Conservation (phyloP, 2,797 vertebrate species). For the Saguinus oedipus region DNA sequence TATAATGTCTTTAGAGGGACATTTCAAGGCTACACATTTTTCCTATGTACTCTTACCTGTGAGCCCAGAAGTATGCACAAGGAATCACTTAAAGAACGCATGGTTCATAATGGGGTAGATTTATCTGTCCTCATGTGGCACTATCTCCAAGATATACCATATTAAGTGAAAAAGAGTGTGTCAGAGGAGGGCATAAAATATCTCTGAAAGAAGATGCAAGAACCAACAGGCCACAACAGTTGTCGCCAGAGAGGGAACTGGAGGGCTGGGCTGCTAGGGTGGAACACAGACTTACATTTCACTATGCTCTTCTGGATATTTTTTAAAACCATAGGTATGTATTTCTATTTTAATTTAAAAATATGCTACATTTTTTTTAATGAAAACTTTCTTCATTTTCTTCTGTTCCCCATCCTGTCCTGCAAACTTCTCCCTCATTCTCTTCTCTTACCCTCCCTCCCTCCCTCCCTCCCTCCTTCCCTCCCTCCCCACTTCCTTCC, state of each 20-base stretch:
- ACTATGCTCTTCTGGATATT: background rate
- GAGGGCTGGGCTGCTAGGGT: no score
- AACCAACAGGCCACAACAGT: background rate
- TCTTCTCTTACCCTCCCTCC: no score
- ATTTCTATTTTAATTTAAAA: background rate
- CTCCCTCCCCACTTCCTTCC: rapidly evolving
- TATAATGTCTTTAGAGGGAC: background rate
- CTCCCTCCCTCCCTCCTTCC: rapidly evolving
- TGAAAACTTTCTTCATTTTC: background rate
- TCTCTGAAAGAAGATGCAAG: background rate
- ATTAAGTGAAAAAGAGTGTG: background rate
- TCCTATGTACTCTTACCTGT: background rate
- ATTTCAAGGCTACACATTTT: background rate
- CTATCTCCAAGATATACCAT: background rate
- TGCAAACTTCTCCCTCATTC: background rate
- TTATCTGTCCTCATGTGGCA: background rate
- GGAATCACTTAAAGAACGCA: background rate
- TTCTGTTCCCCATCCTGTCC: background rate
- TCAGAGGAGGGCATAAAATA: background rate
- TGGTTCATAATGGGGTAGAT: background rate
- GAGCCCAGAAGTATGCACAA: background rate
- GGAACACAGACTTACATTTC: background rate
- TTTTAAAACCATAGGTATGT: background rate
- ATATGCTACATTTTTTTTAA: background rate
- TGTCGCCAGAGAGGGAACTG: background rate